phyloP scores from a whole-genome alignment of 2,888 invertebrate genomes.

The Meliscaeva auricollis region DNA sequence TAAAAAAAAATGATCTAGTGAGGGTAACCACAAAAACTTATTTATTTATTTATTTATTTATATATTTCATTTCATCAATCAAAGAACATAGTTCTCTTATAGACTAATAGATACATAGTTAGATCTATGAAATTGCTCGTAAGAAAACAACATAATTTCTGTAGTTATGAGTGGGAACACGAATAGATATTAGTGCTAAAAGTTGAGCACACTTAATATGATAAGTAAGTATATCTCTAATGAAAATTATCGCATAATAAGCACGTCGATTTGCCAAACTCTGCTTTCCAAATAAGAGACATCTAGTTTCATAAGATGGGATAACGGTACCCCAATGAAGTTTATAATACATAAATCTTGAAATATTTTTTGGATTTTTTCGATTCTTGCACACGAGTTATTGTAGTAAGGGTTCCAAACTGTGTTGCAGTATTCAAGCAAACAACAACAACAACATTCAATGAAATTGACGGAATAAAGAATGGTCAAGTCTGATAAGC shows the following conservation, averaged over 20 bases:
- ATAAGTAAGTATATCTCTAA: background rate
- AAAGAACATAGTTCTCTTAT: no score
- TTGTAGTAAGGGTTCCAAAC: background rate
- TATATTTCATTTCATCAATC: no score
- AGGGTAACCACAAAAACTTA: no score
- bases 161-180: background rate
- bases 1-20: no score
- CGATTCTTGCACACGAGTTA: background rate
- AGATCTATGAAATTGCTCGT: background rate
- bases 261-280: background rate
- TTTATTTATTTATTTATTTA: no score
- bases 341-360: no score
- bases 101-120: no score
- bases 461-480: no score
- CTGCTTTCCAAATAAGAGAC: background rate
- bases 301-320: background rate
- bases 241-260: background rate
- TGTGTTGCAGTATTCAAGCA: no score
- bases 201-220: slow-evolving; percentile 3
- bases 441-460: no score
- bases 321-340: background rate
- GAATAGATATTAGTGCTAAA: no score
- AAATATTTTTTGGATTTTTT: background rate
- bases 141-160: background rate
- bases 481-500: no score